phyloP scores from a whole-genome alignment of 2,888 invertebrate genomes.

The Cerastis rubricosa region DNA sequence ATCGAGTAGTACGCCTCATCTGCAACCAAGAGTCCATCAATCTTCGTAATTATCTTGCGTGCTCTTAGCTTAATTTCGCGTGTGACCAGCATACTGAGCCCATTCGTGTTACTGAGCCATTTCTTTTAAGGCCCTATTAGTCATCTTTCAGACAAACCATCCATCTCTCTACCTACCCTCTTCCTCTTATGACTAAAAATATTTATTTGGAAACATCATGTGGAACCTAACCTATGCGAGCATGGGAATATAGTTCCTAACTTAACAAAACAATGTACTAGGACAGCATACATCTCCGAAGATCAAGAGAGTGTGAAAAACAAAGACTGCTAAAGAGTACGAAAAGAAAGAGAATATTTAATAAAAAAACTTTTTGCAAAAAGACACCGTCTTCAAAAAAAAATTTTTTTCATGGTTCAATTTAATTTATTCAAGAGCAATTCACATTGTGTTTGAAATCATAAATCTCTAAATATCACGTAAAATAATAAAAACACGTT shows the following conservation, averaged over 20 bases:
- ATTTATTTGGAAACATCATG: not conserved
- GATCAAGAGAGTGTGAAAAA: not conserved
- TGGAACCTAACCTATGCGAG: not conserved
- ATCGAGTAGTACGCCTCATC: slow-evolving; percentile 86
- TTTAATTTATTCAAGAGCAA: too few relatives aligned
- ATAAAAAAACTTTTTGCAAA: too few relatives aligned
- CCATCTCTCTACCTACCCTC: not conserved
- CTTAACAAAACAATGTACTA: too few relatives aligned
- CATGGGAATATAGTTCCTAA: not conserved
- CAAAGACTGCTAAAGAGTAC: not conserved
- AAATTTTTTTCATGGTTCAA: too few relatives aligned
- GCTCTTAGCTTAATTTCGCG: not conserved
- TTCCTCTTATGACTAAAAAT: not conserved
- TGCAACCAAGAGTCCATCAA: slow-evolving; percentile 62
- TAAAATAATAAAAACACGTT: too few relatives aligned
- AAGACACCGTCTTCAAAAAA: too few relatives aligned
- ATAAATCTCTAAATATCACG: too few relatives aligned
- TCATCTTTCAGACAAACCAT: not conserved
- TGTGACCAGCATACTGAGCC: too few relatives aligned
- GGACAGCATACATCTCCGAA: not conserved
- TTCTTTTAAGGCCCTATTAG: not conserved
- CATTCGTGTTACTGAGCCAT: too few relatives aligned
- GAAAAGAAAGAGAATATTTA: not conserved
- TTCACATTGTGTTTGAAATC: too few relatives aligned
- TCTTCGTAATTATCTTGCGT: not conserved